Evolutionary conservation across 1,140 invertebrate species (phyloP).

Genomic region (Cardiocondyla obscurior): DNA sequence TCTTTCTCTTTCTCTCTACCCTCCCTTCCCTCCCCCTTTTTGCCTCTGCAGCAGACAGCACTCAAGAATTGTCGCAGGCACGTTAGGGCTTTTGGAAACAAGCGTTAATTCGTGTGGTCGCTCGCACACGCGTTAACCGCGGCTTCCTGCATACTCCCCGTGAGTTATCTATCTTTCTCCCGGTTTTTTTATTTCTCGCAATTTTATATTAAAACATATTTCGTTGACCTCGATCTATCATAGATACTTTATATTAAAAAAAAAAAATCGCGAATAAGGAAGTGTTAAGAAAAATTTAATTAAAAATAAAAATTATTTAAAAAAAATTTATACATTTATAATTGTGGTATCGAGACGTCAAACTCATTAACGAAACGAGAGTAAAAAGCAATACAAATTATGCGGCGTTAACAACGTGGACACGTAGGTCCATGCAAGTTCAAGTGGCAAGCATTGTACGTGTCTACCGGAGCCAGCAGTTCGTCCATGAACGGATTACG

Average conservation of each 20-base stretch:
- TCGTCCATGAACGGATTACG: conserved; percentile 70
- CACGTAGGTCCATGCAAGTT: conserved; percentile 58
- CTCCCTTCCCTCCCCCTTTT: conserved; percentile 41
- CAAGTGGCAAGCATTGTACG: conserved; percentile 67
- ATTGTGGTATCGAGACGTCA: neutral
- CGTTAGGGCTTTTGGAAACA: conserved; percentile 83
- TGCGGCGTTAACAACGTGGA: conserved; percentile 25
- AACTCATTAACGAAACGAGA: neutral
- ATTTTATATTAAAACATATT: neutral
- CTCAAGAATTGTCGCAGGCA: conserved; percentile 84
- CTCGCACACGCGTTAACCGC: conserved; percentile 75
- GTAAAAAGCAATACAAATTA: conserved; percentile 30
- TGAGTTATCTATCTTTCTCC: conserved; percentile 44
- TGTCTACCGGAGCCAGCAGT: conserved; percentile 57
- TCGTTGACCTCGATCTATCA: neutral
- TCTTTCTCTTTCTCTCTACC: neutral
- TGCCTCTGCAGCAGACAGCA: conserved; percentile 82
- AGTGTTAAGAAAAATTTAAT: neutral
- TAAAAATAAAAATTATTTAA: too few species aligned
- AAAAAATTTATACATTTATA: too few species aligned
- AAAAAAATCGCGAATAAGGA: too few species aligned
- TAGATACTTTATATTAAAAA: too few species aligned
- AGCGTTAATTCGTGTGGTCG: conserved; percentile 83
- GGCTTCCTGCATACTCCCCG: conserved; percentile 55
- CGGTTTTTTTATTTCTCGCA: conserved; percentile 53